Base-by-base conservation (phyloP, 92 coral and sea anemone species). In the Chrysogorgia sp. region DNA sequence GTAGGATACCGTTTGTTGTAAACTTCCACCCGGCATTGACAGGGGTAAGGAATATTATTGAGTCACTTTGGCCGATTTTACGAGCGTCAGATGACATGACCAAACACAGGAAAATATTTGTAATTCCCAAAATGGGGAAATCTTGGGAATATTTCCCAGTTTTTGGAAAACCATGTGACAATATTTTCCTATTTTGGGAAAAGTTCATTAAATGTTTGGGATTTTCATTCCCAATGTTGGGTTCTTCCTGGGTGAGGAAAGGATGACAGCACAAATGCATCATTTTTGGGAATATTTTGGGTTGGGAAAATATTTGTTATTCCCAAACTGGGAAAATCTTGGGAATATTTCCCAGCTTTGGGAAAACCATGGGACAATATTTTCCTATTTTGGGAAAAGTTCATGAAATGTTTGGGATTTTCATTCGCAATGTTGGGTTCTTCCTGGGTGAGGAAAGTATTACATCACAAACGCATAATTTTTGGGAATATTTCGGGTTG, bases 101-200 rank as follows among this genome's bases (percentile, higher is more conserved):
- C n/a, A n/a, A n/a, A n/a, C 43, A 37, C 43, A 37, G 43, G 43
- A 37, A 37, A 37, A 37, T 62, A 47, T 78, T 64, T 78, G 45
- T 22, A 74, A 64, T 43, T 78, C 83, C 83, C 77, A 64, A 3
- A 30, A 50, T 66, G 77, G 83, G 83, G 48, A 79, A 79, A 62
- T 63, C 47, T 53, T 79, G 76, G 43, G 43, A 37, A 37, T 37
- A 37, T 37, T 37, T 37, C 43, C 43, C 43, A 37, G 43, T 37
- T 78, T 1, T 72, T 40, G 65, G 65, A 17, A 64, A 29, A 64
- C 6, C 12, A 34, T 64, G 49, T 13, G 21, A 2, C 37, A 64
- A 64, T 21, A 37, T 37, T 37, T 37, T 37, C 43, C 56, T 52
- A 72, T 14, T 28, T 53, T 72, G 56, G 52, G 32, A 56, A 57